These are phyloP conservation scores for Pseudomyrmex concolor DNA, from an alignment of 1,140 invertebrate species.

Conservation along the genomic window DNA sequence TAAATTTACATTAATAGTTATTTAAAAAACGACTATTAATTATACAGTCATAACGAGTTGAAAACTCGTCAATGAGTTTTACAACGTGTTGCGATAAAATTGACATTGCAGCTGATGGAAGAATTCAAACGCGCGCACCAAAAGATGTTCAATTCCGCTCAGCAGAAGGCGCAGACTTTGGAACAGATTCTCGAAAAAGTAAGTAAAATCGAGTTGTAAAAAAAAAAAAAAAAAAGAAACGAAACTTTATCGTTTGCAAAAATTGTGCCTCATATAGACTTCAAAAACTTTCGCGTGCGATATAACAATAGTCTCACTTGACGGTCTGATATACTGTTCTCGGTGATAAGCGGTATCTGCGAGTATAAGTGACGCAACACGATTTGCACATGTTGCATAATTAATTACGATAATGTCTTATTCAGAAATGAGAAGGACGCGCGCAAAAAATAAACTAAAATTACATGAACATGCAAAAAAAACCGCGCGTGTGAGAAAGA, in stretches of 20 bases:
- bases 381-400: background rate
- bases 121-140: conserved; percentile 94
- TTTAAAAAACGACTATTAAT: background rate
- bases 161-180: conserved; percentile 75
- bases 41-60: background rate
- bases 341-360: conserved; percentile 47
- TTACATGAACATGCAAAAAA: too few species aligned
- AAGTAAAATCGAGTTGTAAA: conserved; percentile 26
- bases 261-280: background rate
- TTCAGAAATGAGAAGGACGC: too few species aligned
- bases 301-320: conserved; percentile 42
- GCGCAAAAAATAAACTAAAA: too few species aligned
- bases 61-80: too few species aligned
- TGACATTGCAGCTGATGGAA: conserved; percentile 89
- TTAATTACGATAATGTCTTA: conserved; percentile 9
- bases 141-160: conserved; percentile 91
- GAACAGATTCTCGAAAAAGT: conserved; percentile 77
- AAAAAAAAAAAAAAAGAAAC: background rate
- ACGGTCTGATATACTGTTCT: conserved; percentile 35
- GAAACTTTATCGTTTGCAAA: background rate
- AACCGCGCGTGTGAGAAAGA: too few species aligned
- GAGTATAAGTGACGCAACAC: conserved; percentile 42
- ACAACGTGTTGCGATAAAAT: background rate
- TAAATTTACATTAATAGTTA: too few species aligned
- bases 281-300: conserved; percentile 21